Percentiles rank a stretch among this genome's conserved stretches.
Conservation (phyloP, 2,113 vertebrate genomes). For the Platysteira castanea region DNA sequence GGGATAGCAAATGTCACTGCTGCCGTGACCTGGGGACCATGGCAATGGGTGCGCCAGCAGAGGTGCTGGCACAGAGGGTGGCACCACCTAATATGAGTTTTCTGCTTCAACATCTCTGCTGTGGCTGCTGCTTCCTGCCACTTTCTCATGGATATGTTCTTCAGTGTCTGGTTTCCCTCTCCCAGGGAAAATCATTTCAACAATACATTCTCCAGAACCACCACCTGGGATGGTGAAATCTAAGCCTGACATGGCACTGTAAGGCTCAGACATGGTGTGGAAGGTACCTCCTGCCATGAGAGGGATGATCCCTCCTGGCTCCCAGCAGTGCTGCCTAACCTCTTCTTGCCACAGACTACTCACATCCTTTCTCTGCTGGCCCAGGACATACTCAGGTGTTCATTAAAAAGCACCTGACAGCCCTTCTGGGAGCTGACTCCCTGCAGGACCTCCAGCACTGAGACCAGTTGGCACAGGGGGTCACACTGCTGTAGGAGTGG, state of each 20-base stretch:
- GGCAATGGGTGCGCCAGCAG: neutral
- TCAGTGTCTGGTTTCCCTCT: neutral
- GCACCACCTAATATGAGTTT: neutral
- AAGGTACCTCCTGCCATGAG: neutral
- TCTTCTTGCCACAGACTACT: neutral
- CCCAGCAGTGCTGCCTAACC: neutral
- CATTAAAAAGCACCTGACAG: neutral
- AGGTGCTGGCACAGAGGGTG: neutral
- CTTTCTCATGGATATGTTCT: neutral
- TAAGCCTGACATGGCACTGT: rapidly evolving
- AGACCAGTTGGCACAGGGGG: neutral
- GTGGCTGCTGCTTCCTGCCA: neutral
- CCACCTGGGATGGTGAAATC: neutral
- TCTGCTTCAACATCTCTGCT: neutral
- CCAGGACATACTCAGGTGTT: neutral
- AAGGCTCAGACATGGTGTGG: neutral
- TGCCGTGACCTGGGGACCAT: rapidly evolving
- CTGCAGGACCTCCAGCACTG: neutral
- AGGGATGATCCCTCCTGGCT: neutral
- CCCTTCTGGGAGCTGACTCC: too few species aligned
- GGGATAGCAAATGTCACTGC: neutral
- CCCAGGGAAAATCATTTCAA: rapidly evolving
- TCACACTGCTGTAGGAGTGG: neutral
- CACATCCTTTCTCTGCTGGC: neutral
- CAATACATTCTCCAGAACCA: neutral